Evolutionary conservation across 2,797 vertebrate species (phyloP), one percentile per base, ranked within the genome.

Genomic region (Eidolon dupreanum): DNA sequence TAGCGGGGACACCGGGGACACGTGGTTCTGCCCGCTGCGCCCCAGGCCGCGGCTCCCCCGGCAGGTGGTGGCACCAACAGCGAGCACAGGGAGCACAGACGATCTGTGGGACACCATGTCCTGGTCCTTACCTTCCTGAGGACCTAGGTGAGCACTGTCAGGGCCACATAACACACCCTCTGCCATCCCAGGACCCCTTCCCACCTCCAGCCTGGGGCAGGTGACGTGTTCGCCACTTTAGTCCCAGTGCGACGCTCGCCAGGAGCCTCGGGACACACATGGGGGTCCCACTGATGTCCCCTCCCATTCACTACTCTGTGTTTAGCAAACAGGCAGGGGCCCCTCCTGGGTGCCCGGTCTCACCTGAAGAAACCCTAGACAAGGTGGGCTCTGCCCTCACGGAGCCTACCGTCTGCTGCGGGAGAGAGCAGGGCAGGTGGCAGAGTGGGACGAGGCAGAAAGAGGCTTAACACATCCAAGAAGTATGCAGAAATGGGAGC

Each of bases 221-320:
- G 46, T 55, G 53, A 65, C 0, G 0, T 7, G 20, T 7, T 57
- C 51, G 31, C n/a, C 2, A 0, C 24, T 68, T 6, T 38, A 38
- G 33, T 8, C 77, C 71, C 22, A 8, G 1, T 4, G n/a, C 0
- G 17, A 43, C 0, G 4, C n/a, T 75, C 57, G 16, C 43, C 28
- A 5, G 22, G 49, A 75, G 11, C 36, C 91, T 8, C 77, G 19
- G n/a, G 68, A 41, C 9, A 12, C n/a, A 28, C 15, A 1, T 1
- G 9, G 46, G 36, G 16, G 55, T 43, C 22, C 20, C 6, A 13
- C 49, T 5, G 49, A 13, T 9, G 16, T 5, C 49, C 15, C 15
- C 49, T 49, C 49, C 15, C 11, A 46, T 41, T 51, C 33, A 0
- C 20, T 28, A 12, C 46, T 31, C 20, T 11, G 46, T 3, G 0